Evolutionary conservation across 2,888 invertebrate genomes (phyloP).

Genomic region (Notodonta dromedarius): DNA sequence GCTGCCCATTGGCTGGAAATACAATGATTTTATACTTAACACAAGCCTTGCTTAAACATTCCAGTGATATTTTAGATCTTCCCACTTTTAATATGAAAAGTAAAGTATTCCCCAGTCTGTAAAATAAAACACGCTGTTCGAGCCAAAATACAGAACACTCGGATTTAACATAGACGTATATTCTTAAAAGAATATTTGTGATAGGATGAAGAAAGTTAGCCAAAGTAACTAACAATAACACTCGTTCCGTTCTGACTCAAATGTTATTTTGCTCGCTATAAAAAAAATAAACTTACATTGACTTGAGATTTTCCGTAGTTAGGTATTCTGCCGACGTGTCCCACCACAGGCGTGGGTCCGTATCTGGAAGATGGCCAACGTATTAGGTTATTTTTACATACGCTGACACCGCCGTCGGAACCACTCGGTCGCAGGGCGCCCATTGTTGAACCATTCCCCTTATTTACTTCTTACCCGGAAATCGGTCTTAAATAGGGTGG

Average conservation of each 20-base stretch:
- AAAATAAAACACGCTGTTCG: not conserved
- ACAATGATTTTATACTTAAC: constrained; percentile 6
- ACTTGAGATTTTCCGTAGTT: constrained; percentile 78
- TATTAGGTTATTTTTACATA: constrained; percentile 70
- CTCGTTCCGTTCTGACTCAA: not conserved
- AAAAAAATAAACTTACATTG: constrained; percentile 63
- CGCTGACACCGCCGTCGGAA: constrained; percentile 47
- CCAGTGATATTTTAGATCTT: not conserved
- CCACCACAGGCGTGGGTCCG: constrained; percentile 63
- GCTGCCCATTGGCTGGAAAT: constrained; percentile 75
- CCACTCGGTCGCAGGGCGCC: constrained; percentile 32
- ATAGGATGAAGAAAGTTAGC: not conserved
- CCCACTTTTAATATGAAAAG: not conserved
- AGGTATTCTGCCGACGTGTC: constrained; percentile 79
- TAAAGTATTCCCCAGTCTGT: no score
- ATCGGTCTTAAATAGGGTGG: constrained; percentile 24
- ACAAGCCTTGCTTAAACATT: not conserved
- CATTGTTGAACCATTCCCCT: constrained; percentile 62
- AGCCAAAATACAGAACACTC: not conserved
- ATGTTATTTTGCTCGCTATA: not conserved
- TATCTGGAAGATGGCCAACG: constrained; percentile 78
- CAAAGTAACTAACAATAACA: constrained; percentile 2
- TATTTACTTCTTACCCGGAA: constrained; percentile 38
- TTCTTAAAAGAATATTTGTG: not conserved
- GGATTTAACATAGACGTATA: not conserved